These are phyloP conservation scores for Trematomus bernacchii DNA, from an alignment of 2,797 vertebrate genomes.

Conservation along the genomic window DNA sequence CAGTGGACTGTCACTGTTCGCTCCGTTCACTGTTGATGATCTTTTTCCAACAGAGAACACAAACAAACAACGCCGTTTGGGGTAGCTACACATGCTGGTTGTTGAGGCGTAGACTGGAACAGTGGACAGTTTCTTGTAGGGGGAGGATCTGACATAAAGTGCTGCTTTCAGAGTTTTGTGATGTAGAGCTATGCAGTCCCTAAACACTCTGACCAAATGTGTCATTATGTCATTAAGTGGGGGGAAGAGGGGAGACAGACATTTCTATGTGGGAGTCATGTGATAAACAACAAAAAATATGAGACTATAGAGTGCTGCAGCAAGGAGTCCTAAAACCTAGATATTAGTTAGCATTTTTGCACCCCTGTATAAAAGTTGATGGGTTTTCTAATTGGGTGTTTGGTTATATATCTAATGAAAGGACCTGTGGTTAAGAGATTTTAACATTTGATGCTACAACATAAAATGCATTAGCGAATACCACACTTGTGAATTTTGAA, in stretches of 20 bases:
- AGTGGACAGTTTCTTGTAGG: conserved; percentile 54
- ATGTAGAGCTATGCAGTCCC: conserved; percentile 25
- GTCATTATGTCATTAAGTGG: conserved; percentile 69
- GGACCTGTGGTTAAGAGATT: no score
- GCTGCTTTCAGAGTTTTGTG: conserved; percentile 61
- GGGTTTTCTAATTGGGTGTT: no score
- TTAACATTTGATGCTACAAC: no score
- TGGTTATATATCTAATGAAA: no score
- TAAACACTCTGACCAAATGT: conserved; percentile 59
- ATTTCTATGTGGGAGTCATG: conserved; percentile 47
- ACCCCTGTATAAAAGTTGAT: no score
- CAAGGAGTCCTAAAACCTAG: no score
- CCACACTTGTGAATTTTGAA: no score
- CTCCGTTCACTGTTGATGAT: conserved; percentile 34
- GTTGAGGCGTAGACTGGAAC: conserved; percentile 52
- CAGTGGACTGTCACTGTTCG: conserved; percentile 34
- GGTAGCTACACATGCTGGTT: conserved; percentile 43
- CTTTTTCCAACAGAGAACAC: conserved; percentile 49
- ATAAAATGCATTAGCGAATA: no score
- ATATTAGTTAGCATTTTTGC: no score
- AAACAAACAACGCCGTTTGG: conserved; percentile 47
- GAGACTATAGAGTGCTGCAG: background rate
- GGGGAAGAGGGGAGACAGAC: conserved; percentile 5
- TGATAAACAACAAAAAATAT: conserved; percentile 25
- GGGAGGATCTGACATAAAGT: conserved; percentile 56